A percentile compares a stretch with the other conserved stretches of the same genome.
These are phyloP conservation scores for Prunella strophiata DNA, from an alignment of 2,797 vertebrate species.

Conservation along the genomic window DNA sequence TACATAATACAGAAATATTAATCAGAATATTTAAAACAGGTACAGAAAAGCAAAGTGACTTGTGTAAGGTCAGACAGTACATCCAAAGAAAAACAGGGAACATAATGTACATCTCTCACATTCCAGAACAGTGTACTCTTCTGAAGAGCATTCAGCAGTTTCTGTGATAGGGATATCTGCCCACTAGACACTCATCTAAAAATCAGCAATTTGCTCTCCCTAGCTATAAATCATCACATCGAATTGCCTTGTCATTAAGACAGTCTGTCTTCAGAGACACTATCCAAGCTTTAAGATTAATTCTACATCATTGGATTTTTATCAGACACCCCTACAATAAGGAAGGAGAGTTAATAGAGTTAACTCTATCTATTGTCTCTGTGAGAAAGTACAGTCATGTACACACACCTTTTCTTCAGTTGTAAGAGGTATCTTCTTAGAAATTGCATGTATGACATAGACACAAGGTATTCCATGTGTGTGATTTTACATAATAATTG, in stretches of 20 bases:
- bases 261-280: neutral
- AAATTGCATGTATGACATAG: neutral
- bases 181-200: neutral
- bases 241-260: slow-evolving; percentile 4
- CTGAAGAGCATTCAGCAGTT: neutral
- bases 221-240: slow-evolving; percentile 16
- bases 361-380: neutral
- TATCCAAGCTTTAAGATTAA: slow-evolving; percentile 21
- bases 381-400: neutral
- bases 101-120: neutral
- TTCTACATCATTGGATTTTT: slow-evolving; percentile 15
- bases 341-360: neutral
- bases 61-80: neutral
- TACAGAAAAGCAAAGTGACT: neutral
- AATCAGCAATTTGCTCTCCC: neutral
- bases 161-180: neutral
- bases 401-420: neutral
- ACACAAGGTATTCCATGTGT: neutral
- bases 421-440: neutral
- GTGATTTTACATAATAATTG: slow-evolving; percentile 1
- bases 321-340: neutral
- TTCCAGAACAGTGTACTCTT: neutral
- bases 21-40: neutral
- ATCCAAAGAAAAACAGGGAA: neutral
- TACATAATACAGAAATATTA: neutral